Percentiles rank a stretch among this genome's conserved stretches.
phyloP scores from a whole-genome alignment of 2,797 vertebrate species.

The Pygocentrus nattereri region DNA sequence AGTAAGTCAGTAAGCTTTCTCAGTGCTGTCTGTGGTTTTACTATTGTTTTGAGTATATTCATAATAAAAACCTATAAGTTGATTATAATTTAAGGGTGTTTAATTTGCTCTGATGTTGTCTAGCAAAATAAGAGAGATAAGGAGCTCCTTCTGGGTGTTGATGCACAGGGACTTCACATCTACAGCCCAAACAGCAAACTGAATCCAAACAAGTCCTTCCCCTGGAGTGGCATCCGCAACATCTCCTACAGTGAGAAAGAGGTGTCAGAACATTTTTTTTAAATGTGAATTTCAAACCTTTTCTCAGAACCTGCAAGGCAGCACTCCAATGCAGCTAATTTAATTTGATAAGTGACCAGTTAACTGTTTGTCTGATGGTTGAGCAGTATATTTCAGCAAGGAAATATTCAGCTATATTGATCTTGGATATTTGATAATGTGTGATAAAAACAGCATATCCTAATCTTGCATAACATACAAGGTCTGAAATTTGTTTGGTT shows the following conservation, averaged over 20 bases:
- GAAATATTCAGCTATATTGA: too few relatives aligned
- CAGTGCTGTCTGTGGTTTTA: slow-evolving; percentile 2
- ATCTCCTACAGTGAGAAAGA: slow-evolving; percentile 94
- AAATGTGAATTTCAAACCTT: too few relatives aligned
- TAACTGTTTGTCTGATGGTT: not conserved
- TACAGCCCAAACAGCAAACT: slow-evolving; percentile 91
- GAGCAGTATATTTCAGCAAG: too few relatives aligned
- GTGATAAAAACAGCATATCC: too few relatives aligned
- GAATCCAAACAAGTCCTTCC: slow-evolving; percentile 89
- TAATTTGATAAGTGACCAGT: not conserved
- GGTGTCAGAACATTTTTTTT: slow-evolving; percentile 66
- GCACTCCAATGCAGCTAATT: not conserved
- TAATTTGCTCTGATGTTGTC: not conserved
- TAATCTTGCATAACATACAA: not conserved
- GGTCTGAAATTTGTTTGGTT: too few relatives aligned
- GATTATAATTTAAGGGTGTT: not conserved
- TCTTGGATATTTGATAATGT: too few relatives aligned
- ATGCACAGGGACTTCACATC: slow-evolving; percentile 92
- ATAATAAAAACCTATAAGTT: not conserved
- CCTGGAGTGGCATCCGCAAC: slow-evolving; percentile 91
- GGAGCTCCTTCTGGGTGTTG: slow-evolving; percentile 88
- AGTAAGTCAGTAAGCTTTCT: slow-evolving; percentile 78
- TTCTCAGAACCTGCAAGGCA: not conserved
- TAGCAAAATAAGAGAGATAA: slow-evolving; percentile 92
- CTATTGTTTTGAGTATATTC: slow-evolving; percentile 12